Base-by-base conservation (phyloP, 2,888 invertebrate genomes). In the Timema podura region DNA sequence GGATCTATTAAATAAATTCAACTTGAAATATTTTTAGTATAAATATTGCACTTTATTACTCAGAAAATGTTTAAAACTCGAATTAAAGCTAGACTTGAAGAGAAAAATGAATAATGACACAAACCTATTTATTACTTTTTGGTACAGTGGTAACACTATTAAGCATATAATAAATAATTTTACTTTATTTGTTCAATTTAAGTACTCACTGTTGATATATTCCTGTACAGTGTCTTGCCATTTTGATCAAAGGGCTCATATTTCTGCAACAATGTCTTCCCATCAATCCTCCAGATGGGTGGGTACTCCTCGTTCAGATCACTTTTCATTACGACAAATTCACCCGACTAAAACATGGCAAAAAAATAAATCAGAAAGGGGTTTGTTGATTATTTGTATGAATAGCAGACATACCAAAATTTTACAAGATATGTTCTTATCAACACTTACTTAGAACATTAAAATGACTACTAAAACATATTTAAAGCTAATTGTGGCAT, bases 251-350 rank as follows among this genome's bases (percentile, higher is more conserved):
- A 77, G 45, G 81, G 78, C 72, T 83, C 83, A 77, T 80, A 84
- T 74, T 83, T 82, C 75, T 83, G 83, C 57, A 84, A 76, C 74
- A 83, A 78, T 57, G 79, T 78, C 47, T 81, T 81, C 9, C 89
- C 92, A 80, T 96, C 95, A 59, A 96, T 92, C 81, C 93, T 89
- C 96, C 96, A 96, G 77, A 96, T 89, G 7, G 91, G 88, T 8
- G 95, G 95, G 87, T 90, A 91, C 80, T 93, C 91, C 79, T 91
- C 88, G 71, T 86, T 86, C 75, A 93, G 81, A 82, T 96, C 95
- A 67, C 89, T 86, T 82, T 92, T 92, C 78, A 94, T 87, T 54
- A 93, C 91, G 74, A 96, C 90, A 84, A 95, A 96, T 79, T 93
- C 93, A 61, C 95, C 95, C 74, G 91, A 88, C 95, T 95, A 30